A percentile compares a stretch with the other conserved stretches of the same genome.
phyloP scores from a whole-genome alignment of 2,113 vertebrate genomes.

The Pyxicephalus adspersus region DNA sequence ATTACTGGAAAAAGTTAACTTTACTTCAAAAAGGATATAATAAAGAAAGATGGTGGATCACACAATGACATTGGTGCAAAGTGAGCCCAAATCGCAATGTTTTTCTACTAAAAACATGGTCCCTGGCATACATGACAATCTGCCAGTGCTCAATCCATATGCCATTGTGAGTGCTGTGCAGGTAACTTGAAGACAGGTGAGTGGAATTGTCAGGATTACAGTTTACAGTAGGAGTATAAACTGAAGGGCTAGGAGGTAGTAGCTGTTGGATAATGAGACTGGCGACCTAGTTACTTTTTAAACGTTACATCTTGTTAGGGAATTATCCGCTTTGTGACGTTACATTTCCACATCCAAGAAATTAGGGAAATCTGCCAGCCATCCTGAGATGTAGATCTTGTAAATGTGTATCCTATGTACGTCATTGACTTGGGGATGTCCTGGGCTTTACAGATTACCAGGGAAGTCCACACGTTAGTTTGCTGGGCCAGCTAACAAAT shows the following conservation, averaged over 20 bases:
- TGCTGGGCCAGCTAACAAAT: background rate
- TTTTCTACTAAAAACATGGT: too few species aligned
- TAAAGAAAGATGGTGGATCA: too few species aligned
- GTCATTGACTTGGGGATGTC: conserved; percentile 4
- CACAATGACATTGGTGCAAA: too few species aligned
- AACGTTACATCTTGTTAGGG: background rate
- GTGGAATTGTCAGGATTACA: background rate
- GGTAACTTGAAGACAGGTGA: too few species aligned
- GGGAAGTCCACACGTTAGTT: conserved; percentile 22
- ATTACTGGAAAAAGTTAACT: too few species aligned
- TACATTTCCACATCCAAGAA: background rate
- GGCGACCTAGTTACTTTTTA: background rate
- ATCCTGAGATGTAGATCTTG: background rate
- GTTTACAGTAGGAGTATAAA: background rate
- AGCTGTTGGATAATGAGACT: too few species aligned
- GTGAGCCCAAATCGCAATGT: too few species aligned
- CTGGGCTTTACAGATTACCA: conserved; percentile 15
- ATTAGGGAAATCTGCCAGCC: background rate
- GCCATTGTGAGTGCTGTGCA: too few species aligned
- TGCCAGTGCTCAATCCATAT: too few species aligned
- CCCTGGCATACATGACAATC: too few species aligned
- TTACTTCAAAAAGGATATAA: too few species aligned
- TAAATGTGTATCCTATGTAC: conserved; percentile 7
- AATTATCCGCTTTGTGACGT: conserved; percentile 14
- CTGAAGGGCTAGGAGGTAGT: background rate